Percentiles rank a stretch among this genome's conserved stretches.
Evolutionary conservation across 2,113 vertebrate species (phyloP).

Genomic region (Gorsachius goisagi): DNA sequence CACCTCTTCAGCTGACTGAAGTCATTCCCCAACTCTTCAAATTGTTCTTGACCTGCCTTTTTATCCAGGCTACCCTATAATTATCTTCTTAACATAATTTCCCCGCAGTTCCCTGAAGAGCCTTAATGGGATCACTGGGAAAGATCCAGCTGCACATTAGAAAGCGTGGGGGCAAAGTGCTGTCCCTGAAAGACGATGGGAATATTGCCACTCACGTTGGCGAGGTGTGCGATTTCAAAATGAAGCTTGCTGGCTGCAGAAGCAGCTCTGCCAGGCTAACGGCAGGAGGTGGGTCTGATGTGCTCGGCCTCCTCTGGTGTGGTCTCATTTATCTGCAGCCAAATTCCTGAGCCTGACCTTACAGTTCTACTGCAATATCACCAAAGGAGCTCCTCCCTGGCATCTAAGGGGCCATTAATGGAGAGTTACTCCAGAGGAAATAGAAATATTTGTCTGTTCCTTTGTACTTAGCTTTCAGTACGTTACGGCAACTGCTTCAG

Average conservation of each 20-base stretch:
- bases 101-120: not conserved
- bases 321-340: not conserved
- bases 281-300: not conserved
- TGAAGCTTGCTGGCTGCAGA: not conserved
- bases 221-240: rapidly evolving
- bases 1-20: constrained; percentile 28
- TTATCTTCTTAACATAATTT: constrained; percentile 46
- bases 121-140: constrained; percentile 57
- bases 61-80: not conserved
- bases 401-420: not conserved
- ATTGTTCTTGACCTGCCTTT: constrained; percentile 37
- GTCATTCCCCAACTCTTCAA: not conserved
- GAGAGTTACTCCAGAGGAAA: not conserved
- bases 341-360: not conserved
- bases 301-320: rapidly evolving
- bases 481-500: not conserved
- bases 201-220: not conserved
- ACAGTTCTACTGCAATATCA: not conserved
- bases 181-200: not conserved
- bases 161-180: not conserved
- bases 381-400: not conserved
- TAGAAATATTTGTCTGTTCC: not conserved
- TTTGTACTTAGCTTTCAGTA: not conserved
- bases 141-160: constrained; percentile 25
- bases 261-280: not conserved